Base-by-base conservation (phyloP, 2,113 vertebrate genomes). In the Sorex araneus region DNA sequence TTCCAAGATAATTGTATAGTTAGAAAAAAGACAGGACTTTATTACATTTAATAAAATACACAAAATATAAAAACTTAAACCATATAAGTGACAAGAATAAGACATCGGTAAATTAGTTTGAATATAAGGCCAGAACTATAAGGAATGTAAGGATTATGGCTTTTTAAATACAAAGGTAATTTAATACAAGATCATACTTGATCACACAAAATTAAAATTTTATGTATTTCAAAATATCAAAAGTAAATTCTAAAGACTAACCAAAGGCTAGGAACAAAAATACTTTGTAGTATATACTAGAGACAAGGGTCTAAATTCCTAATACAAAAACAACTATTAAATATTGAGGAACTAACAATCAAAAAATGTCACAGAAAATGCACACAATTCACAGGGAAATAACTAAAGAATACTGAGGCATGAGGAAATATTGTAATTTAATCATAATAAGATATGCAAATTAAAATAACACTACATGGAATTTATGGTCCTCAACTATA, bases 151-250 rank as follows among this genome's bases (percentile, higher is more conserved):
- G 1, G 63, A 60, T 32, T 10, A 77, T 82, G 16, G 13, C 47
- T 50, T 50, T 50, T 50, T 67, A 64, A 82, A 74, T 69, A 30
- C 4, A 78, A 11, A 77, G 8, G 2, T 19, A 78, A 45, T 86
- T 50, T 12, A 50, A 63, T 63, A 25, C 15, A 25, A 85, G 5
- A 8, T 32, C 77, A 67, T 75, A 6, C 43, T n/a, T 88, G 54
- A 36, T 16, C 84, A 88, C 28, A 85, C 30, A 66, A 64, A 87
- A 84, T 21, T 60, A 6, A 88, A 73, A 88, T 89, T 36, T 64
- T 34, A 57, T 45, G 36, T 36, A 12, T 10, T 50, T 50, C 32
- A 82, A 77, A 64, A 36, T 67, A 73, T 4, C 11, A 54, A 32
- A 67, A 76, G 32, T 34, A 21, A 69, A 57, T 36, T 63, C 11